phyloP scores from a whole-genome alignment of 2,113 vertebrate genomes.

The Sclerurus mexicanus region DNA sequence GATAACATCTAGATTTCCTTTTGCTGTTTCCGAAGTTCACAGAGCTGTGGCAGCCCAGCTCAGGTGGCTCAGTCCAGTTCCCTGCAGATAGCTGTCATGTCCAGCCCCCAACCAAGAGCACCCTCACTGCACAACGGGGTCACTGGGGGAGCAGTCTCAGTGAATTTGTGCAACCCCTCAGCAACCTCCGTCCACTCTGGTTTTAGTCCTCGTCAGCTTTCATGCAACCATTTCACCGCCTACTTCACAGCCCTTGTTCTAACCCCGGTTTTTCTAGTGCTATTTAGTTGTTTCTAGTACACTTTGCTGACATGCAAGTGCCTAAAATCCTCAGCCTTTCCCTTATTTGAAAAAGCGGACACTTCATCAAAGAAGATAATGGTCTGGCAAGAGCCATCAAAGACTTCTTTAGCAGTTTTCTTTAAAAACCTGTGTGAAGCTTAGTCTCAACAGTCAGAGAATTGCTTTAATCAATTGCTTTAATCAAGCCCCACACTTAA shows the following conservation, averaged over 20 bases:
- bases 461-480: neutral
- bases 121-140: rapidly evolving
- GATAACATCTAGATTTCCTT: neutral
- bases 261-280: neutral
- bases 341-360: neutral
- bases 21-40: neutral
- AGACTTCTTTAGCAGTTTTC: neutral
- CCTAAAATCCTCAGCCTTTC: neutral
- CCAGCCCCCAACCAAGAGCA: neutral
- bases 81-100: neutral
- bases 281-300: neutral
- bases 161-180: neutral
- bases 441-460: neutral
- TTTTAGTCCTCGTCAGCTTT: neutral
- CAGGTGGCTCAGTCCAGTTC: rapidly evolving
- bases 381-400: neutral
- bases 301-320: neutral
- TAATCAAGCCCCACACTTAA: neutral
- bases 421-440: neutral
- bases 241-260: neutral
- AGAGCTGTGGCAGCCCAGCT: neutral
- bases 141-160: rapidly evolving
- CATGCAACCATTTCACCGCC: neutral
- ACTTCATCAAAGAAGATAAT: neutral
- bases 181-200: neutral